phyloP scores from a whole-genome alignment of 2,888 invertebrate genomes.

The Drosophila acutilabella region DNA sequence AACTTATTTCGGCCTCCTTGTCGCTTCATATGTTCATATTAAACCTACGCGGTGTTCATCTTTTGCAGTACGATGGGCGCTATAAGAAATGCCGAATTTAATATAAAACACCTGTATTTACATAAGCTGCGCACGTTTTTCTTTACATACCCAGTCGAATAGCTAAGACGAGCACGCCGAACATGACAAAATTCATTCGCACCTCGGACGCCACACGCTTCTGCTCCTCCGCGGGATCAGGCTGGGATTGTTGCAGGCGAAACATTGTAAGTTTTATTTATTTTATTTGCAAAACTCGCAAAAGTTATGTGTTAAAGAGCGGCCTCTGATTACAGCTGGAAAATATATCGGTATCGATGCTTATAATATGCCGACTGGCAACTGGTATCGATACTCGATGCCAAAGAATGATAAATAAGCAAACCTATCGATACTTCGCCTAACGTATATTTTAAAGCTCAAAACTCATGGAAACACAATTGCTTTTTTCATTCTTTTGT shows the following conservation, averaged over 20 bases:
- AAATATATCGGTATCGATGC: neutral
- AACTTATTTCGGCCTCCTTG: conserved; percentile 17
- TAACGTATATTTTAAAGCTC: neutral
- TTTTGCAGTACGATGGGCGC: conserved; percentile 63
- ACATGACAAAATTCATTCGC: conserved; percentile 81
- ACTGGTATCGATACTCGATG: no score
- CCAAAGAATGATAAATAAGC: no score
- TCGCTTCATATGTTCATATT: neutral
- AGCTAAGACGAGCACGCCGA: conserved; percentile 77
- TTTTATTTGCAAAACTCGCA: conserved; percentile 23
- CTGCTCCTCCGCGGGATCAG: conserved; percentile 84
- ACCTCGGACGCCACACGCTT: conserved; percentile 83
- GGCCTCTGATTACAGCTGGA: neutral
- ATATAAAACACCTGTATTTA: conserved; percentile 43
- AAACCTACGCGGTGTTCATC: conserved; percentile 52
- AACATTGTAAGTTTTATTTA: conserved; percentile 77
- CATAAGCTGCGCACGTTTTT: conserved; percentile 50
- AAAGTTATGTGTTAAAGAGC: neutral
- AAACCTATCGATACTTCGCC: neutral
- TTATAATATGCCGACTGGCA: no score
- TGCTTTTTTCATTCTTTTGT: conserved; percentile 45
- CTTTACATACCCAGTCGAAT: conserved; percentile 80
- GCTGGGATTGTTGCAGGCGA: conserved; percentile 84
- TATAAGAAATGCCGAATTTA: conserved; percentile 25
- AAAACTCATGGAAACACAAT: neutral